These are phyloP conservation scores for Lutjanus argentimaculatus DNA, from an alignment of 2,797 vertebrate genomes.

Conservation along the genomic window DNA sequence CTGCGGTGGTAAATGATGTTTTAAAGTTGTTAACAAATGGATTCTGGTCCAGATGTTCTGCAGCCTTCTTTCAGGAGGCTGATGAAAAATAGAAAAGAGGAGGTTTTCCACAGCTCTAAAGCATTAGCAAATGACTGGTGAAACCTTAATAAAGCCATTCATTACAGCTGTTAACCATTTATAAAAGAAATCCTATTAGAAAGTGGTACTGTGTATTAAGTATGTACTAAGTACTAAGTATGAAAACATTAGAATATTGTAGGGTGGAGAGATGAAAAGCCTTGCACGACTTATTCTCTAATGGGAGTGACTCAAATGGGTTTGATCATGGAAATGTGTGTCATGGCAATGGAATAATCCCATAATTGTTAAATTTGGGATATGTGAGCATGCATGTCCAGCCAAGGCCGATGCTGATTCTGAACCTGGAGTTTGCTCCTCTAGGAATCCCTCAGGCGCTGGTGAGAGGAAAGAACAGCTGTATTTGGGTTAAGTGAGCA, in stretches of 20 bases:
- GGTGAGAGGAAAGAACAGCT: constrained; percentile 42
- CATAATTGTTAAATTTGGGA: neutral
- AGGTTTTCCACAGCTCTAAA: neutral
- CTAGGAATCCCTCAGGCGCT: constrained; percentile 1
- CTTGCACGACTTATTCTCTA: neutral
- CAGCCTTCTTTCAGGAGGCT: neutral
- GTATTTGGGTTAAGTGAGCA: constrained; percentile 42
- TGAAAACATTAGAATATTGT: neutral
- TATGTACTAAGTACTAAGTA: no score
- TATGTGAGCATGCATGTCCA: constrained; percentile 12
- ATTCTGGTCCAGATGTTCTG: neutral
- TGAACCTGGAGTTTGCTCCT: constrained; percentile 14
- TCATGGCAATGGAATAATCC: neutral
- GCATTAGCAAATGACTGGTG: neutral
- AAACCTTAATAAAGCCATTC: neutral
- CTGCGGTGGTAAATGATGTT: neutral
- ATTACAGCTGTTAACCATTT: neutral
- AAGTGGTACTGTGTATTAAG: no score
- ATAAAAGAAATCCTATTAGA: no score
- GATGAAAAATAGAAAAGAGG: neutral
- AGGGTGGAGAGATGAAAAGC: neutral
- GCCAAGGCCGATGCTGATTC: constrained; percentile 6
- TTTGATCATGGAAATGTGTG: neutral
- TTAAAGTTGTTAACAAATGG: neutral
- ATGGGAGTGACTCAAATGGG: neutral